Percentiles rank a stretch among this genome's conserved stretches.
Conservation (phyloP, 2,113 vertebrate genomes). For the Dicrurus megarhynchus region DNA sequence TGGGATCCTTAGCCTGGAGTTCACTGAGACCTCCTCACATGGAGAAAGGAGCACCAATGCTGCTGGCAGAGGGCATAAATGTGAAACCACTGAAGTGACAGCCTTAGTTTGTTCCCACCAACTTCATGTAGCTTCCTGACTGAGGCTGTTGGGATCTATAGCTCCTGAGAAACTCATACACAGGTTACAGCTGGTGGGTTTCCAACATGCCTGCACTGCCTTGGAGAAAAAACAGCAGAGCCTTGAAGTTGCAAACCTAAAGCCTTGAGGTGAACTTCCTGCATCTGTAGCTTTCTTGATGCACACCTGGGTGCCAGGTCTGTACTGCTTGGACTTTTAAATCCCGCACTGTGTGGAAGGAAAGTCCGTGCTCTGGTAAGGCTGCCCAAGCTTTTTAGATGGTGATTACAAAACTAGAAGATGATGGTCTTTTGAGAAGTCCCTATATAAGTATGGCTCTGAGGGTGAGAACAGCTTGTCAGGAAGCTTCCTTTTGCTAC, state of each 20-base stretch:
- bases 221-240: not conserved
- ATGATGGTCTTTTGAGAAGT: not conserved
- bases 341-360: accelerated
- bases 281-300: not conserved
- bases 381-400: not conserved
- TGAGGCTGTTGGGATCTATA: not conserved
- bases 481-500: not conserved
- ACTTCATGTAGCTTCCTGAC: not conserved
- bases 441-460: not conserved
- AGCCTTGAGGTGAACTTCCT: not conserved
- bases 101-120: not conserved
- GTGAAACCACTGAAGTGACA: not conserved
- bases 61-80: not conserved
- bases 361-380: not conserved
- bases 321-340: not conserved
- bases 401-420: not conserved
- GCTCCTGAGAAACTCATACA: not conserved
- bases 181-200: not conserved
- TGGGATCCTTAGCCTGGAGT: not conserved
- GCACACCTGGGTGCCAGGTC: not conserved
- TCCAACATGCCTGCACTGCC: accelerated
- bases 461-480: not conserved
- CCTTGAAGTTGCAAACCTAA: not conserved
- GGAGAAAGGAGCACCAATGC: not conserved
- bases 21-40: not conserved